Conservation (phyloP, 2,888 invertebrate species). For the Drosophila neonasuta region DNA sequence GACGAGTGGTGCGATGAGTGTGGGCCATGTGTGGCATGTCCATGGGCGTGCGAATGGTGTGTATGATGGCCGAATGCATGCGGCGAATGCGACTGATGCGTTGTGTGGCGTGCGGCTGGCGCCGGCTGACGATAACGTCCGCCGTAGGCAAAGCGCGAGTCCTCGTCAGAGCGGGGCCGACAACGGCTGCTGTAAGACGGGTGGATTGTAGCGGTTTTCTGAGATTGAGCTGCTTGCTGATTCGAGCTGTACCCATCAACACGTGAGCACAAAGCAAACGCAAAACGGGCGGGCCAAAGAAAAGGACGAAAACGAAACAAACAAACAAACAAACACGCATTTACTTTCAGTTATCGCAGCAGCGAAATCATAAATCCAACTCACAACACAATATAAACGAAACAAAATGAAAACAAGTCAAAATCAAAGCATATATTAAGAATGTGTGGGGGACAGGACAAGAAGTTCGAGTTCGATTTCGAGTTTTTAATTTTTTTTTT, state of each 20-base stretch:
- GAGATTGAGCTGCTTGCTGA: constrained; percentile 83
- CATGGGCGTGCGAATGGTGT: constrained; percentile 83
- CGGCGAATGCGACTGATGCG: constrained; percentile 84
- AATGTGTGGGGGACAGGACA: neutral
- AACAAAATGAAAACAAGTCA: neutral
- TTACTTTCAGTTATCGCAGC: constrained; percentile 1
- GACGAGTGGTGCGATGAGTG: constrained; percentile 84
- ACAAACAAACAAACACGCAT: constrained; percentile 3
- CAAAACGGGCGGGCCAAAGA: neutral
- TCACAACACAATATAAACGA: neutral
- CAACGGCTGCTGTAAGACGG: constrained; percentile 84
- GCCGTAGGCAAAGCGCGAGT: constrained; percentile 89
- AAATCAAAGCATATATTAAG: neutral
- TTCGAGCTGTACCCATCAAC: constrained; percentile 79
- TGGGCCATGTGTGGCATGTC: constrained; percentile 82
- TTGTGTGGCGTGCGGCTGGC: constrained; percentile 82
- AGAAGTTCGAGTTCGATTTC: neutral
- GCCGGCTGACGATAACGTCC: constrained; percentile 84
- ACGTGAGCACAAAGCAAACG: constrained; percentile 37
- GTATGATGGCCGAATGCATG: constrained; percentile 83
- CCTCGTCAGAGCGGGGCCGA: constrained; percentile 86
- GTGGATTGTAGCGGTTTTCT: constrained; percentile 83
- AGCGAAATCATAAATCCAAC: neutral
- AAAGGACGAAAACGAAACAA: constrained; percentile 1
- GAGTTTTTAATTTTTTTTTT: no score